These are phyloP conservation scores for Ceriagrion tenellum DNA, from an alignment of 2,888 invertebrate genomes.

Conservation along the genomic window DNA sequence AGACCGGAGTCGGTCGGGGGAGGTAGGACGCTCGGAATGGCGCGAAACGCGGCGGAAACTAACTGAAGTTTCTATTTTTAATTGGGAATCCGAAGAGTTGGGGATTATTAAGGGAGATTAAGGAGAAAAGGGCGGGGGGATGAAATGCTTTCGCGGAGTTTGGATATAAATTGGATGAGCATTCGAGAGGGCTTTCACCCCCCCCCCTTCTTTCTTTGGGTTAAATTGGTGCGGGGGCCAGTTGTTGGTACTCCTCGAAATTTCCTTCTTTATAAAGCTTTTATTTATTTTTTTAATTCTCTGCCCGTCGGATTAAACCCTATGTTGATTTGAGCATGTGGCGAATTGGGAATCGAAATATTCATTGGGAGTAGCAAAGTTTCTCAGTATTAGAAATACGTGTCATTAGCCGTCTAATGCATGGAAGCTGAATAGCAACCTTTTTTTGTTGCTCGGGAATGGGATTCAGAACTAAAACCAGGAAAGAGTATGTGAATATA, in stretches of 20 bases:
- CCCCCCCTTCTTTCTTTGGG: background rate
- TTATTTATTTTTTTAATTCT: background rate
- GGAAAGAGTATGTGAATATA: no score
- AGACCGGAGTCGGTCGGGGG: background rate
- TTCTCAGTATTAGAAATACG: no score
- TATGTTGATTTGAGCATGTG: background rate
- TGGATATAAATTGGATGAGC: slow-evolving; percentile 32
- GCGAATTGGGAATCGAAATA: background rate
- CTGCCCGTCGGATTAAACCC: background rate
- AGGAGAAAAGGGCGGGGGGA: background rate
- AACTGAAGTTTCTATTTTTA: slow-evolving; percentile 22
- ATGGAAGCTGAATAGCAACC: no score
- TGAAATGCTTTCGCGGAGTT: background rate
- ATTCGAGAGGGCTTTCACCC: background rate
- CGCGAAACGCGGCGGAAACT: background rate
- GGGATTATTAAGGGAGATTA: background rate
- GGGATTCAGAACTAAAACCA: no score
- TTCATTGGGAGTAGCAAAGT: no score
- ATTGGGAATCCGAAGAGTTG: background rate
- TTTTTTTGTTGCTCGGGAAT: no score
- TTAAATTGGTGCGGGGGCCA: background rate
- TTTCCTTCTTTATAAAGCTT: background rate
- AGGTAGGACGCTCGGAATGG: background rate
- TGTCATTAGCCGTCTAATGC: no score
- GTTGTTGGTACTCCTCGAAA: background rate